A percentile compares a stretch with the other conserved stretches of the same genome.
These are phyloP conservation scores for Seriola quinqueradiata DNA, from an alignment of 2,113 vertebrate species.

Conservation along the genomic window DNA sequence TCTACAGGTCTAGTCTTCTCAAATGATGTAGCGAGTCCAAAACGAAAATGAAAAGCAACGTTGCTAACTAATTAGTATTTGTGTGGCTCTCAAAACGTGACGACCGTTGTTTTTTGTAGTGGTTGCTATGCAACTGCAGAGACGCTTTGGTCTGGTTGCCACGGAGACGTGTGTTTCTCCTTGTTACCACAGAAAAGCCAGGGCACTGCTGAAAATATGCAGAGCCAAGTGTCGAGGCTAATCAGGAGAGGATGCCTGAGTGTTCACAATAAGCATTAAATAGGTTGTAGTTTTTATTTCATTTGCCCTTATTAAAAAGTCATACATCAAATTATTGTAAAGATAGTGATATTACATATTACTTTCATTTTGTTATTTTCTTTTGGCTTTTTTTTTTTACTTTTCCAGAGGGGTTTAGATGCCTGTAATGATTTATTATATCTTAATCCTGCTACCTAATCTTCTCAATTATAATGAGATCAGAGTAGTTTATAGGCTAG, in stretches of 20 bases:
- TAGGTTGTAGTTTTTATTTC: neutral
- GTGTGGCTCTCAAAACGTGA: slow-evolving; percentile 17
- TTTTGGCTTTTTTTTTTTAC: neutral
- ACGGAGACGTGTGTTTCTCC: slow-evolving; percentile 39
- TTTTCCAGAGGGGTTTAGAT: neutral
- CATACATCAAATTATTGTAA: neutral
- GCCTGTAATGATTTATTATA: neutral
- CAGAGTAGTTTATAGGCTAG: too few relatives aligned
- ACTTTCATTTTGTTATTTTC: neutral
- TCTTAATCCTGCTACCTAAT: neutral
- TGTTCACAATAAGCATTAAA: neutral
- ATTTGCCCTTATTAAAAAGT: neutral
- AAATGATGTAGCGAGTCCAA: neutral
- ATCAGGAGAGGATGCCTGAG: neutral
- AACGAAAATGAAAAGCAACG: neutral
- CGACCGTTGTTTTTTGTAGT: slow-evolving; percentile 7
- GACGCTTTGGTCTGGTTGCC: slow-evolving; percentile 74
- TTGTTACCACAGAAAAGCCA: slow-evolving; percentile 58
- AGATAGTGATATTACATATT: neutral
- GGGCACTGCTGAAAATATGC: neutral
- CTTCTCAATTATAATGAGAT: neutral
- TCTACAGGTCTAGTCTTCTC: neutral
- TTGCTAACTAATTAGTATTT: slow-evolving; percentile 1
- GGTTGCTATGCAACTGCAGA: slow-evolving; percentile 71
- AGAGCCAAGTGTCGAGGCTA: slow-evolving; percentile 3